Evolutionary conservation across 2,797 vertebrate species (phyloP).

Genomic region (Anguilla anguilla): DNA sequence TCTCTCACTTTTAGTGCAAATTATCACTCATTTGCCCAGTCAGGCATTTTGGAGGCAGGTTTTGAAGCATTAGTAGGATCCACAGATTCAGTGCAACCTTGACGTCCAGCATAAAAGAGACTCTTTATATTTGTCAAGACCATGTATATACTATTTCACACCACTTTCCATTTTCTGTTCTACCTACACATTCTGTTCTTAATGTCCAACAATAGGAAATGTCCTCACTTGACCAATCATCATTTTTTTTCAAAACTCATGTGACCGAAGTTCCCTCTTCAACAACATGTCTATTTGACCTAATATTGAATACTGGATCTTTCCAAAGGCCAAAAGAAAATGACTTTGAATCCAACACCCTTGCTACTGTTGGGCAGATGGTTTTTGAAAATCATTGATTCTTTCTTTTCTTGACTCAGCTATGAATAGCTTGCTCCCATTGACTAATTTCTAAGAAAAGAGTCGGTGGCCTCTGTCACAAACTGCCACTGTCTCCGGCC

Average conservation of each 20-base stretch:
- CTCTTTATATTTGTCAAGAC: neutral
- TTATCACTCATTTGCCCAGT: neutral
- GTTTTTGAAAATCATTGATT: neutral
- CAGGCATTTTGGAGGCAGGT: neutral
- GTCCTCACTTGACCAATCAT: neutral
- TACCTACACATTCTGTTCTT: neutral
- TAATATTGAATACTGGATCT: no score
- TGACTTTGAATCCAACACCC: neutral
- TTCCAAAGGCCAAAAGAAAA: neutral
- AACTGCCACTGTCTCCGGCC: no score
- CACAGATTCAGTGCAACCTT: neutral
- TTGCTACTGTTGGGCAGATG: neutral
- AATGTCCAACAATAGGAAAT: neutral
- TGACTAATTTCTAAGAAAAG: neutral
- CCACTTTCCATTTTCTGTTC: neutral
- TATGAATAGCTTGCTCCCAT: neutral
- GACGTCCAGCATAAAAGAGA: neutral
- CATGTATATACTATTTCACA: neutral
- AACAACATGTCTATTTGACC: neutral
- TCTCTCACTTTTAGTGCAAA: neutral
- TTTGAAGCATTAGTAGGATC: neutral
- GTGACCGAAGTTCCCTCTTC: neutral
- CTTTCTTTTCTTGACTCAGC: neutral
- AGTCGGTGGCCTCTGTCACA: neutral
- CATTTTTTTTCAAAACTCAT: neutral